Evolutionary conservation across 2,113 vertebrate species (phyloP).

Genomic region (Dromiciops gliroides): DNA sequence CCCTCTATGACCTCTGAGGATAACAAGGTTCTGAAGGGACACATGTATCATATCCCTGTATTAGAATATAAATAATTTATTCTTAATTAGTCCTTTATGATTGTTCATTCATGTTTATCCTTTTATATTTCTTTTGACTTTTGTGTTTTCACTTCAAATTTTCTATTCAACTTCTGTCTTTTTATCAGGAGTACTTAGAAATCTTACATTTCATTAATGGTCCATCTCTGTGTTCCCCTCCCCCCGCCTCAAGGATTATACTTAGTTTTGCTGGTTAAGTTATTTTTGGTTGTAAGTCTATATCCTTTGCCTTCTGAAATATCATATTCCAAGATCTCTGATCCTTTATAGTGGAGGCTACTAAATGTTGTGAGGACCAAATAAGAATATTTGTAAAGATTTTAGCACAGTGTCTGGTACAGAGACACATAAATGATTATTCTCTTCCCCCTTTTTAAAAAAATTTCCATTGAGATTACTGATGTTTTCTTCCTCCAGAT

Average conservation of each 20-base stretch:
- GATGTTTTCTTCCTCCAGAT: background rate
- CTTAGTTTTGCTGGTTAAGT: background rate
- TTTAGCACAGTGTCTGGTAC: background rate
- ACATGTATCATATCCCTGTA: background rate
- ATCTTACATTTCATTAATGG: background rate
- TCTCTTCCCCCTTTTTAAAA: background rate
- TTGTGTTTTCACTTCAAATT: background rate
- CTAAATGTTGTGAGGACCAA: background rate
- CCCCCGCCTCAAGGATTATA: background rate
- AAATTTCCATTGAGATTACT: background rate
- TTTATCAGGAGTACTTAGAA: background rate
- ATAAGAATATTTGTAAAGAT: background rate
- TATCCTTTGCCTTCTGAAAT: background rate
- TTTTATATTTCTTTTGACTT: background rate
- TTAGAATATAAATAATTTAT: background rate
- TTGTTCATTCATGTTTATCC: background rate
- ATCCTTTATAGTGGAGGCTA: background rate
- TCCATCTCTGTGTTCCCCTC: background rate
- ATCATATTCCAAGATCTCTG: background rate
- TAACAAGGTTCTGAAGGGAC: background rate
- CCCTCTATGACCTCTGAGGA: background rate
- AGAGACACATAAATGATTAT: background rate
- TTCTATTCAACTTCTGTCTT: background rate
- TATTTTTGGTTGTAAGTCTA: background rate
- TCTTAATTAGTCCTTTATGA: background rate